Percentiles rank a stretch among this genome's conserved stretches.
These are phyloP conservation scores for Actenoides hombroni DNA, from an alignment of 2,113 vertebrate genomes.

Conservation along the genomic window DNA sequence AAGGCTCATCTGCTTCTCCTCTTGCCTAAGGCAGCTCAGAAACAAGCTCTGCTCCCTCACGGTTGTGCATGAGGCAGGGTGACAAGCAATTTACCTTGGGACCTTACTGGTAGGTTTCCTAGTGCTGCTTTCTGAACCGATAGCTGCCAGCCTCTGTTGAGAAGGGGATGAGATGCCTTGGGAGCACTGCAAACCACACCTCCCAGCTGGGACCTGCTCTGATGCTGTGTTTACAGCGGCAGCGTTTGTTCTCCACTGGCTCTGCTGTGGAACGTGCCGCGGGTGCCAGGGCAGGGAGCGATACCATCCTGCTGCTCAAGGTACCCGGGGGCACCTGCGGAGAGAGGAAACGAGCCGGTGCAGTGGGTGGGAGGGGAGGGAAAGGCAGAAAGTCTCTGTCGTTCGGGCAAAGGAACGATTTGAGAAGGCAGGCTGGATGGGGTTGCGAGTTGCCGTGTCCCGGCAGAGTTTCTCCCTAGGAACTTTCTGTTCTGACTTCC, in stretches of 20 bases:
- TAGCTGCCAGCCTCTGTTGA: background rate
- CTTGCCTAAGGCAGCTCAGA: background rate
- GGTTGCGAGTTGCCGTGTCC: background rate
- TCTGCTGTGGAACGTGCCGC: background rate
- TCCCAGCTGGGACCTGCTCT: constrained; percentile 5
- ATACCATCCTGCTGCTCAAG: background rate
- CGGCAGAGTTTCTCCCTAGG: background rate
- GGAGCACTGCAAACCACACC: constrained; percentile 39
- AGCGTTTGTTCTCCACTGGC: background rate
- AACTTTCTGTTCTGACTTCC: background rate
- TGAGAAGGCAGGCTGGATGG: background rate
- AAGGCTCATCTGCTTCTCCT: background rate
- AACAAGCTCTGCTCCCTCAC: background rate
- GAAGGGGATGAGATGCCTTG: background rate
- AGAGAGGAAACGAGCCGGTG: background rate
- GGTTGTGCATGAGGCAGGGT: background rate
- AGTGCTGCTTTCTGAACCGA: background rate
- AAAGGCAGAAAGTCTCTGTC: background rate
- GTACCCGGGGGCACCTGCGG: background rate
- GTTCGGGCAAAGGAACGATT: background rate
- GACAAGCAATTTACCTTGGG: background rate
- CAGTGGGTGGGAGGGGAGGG: background rate
- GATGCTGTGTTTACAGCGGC: background rate
- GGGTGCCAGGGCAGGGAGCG: background rate
- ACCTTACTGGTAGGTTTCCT: background rate